A percentile compares a stretch with the other conserved stretches of the same genome.
Evolutionary conservation across 1,140 invertebrate genomes (phyloP).

Genomic region (Acyrthosiphon pisum): DNA sequence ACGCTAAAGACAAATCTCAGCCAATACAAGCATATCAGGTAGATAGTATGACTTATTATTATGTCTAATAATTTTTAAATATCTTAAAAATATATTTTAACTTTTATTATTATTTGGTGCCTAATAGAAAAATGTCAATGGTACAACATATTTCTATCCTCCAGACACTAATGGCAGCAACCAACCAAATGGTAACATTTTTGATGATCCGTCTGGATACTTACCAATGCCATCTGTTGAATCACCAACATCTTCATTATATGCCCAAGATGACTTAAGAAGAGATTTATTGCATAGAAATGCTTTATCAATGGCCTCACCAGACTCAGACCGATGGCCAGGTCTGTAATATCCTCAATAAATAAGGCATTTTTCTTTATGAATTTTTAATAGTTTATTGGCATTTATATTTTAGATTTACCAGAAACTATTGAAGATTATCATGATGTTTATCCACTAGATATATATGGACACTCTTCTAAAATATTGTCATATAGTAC

Average conservation of each 20-base stretch:
- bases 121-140: slow-evolving; percentile 45
- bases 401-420: slow-evolving; percentile 70
- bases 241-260: slow-evolving; percentile 34
- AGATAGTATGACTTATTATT: not conserved
- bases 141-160: slow-evolving; percentile 51
- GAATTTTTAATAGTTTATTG: not conserved
- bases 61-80: not conserved
- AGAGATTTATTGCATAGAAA: slow-evolving; percentile 55
- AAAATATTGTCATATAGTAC: slow-evolving; percentile 69
- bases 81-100: not conserved
- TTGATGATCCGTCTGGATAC: slow-evolving; percentile 45
- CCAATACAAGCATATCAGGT: slow-evolving; percentile 57
- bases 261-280: slow-evolving; percentile 41
- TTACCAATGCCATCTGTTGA: slow-evolving; percentile 44
- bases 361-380: not conserved
- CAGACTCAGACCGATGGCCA: slow-evolving; percentile 36
- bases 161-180: slow-evolving; percentile 38
- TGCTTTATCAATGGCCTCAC: slow-evolving; percentile 38
- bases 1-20: slow-evolving; percentile 54
- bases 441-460: slow-evolving; percentile 85
- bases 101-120: not conserved
- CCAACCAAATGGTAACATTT: slow-evolving; percentile 17
- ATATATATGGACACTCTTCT: slow-evolving; percentile 67
- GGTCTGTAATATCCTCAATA: not conserved
- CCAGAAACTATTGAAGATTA: slow-evolving; percentile 89